Evolutionary conservation across 2,888 invertebrate genomes (phyloP), one percentile per base, ranked within the genome.

Genomic region (Brachyopa scutellaris): DNA sequence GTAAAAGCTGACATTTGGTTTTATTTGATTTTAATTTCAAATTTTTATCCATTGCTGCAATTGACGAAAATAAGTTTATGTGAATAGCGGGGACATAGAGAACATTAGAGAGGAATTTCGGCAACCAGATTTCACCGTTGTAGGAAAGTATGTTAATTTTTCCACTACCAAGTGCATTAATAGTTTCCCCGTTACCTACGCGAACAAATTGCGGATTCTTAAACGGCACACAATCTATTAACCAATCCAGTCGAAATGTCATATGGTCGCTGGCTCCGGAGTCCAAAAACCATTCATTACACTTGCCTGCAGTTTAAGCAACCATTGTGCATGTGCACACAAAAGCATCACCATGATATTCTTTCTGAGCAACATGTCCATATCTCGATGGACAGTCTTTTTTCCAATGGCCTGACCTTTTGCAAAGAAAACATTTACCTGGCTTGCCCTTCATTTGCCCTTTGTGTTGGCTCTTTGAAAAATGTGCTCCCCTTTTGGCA

Each of bases 41-140:
- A 8, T 83, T 82, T 61, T 85, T 85, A 42, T 85, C 80, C 49
- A 80, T 55, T 17, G 80, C 76, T 31, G 40, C 21, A 51, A 74
- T 84, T 7, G 69, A 66, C n/a, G 85, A 86, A 78, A 85, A 85
- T 23, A 85, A 47, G 74, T 85, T 85, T 26, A 79, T 13, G 6
- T 64, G 47, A 3, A 84, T 74, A 8, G 21, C 57, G 3, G 84
- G 84, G 3, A 85, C 85, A 62, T 82, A 84, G 1, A 85, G 33
- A 6, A 85, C 85, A 19, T 85, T 64, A 5, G 62, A 66, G 9
- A 85, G 42, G 33, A 66, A 59, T 40, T 84, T 85, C 1, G 19
- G 51, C 7, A 45, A 9, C 67, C 67, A 67, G 1, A 6, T 31
- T 19, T 31, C 1, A 17, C 33, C 45, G 7, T 57, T 57, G 17